These are phyloP conservation scores for Incurvaria masculella DNA, from an alignment of 2,888 invertebrate genomes.

Conservation along the genomic window DNA sequence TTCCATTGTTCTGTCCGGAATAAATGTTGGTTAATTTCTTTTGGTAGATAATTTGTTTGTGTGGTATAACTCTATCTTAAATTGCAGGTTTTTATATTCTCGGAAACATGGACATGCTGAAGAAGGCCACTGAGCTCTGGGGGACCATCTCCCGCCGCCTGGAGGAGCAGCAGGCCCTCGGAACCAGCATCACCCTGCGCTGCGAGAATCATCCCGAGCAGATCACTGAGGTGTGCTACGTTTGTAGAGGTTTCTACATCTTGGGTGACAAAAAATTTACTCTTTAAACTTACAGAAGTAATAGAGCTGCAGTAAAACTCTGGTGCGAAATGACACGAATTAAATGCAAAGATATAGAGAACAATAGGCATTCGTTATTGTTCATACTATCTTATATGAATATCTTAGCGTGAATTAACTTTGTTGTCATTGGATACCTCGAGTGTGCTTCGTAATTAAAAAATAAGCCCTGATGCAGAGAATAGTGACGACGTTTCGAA, in stretches of 20 bases:
- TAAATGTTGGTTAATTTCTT: not conserved
- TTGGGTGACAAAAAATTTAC: not conserved
- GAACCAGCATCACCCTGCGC: conserved; percentile 34
- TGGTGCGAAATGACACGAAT: too few relatives aligned
- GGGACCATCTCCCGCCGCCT: conserved; percentile 46
- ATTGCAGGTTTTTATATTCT: conserved; percentile 64
- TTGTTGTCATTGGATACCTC: too few relatives aligned
- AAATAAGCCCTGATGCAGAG: too few relatives aligned
- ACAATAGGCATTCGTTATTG: too few relatives aligned
- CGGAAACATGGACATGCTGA: conserved; percentile 61
- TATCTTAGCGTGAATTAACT: too few relatives aligned
- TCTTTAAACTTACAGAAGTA: too few relatives aligned
- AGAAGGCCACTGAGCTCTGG: conserved; percentile 51
- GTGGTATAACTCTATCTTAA: not conserved
- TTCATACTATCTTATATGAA: too few relatives aligned
- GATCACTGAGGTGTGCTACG: conserved; percentile 29
- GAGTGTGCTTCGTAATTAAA: too few relatives aligned
- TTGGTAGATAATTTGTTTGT: too few relatives aligned
- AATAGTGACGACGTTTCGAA: too few relatives aligned
- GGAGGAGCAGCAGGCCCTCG: conserved; percentile 38
- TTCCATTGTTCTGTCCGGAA: not conserved
- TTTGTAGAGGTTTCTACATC: not conserved
- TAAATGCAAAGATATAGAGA: too few relatives aligned
- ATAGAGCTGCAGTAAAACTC: too few relatives aligned
- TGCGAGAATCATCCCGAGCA: conserved; percentile 50